phyloP scores from a whole-genome alignment of 2,113 vertebrate species.

The Caranx melampygus region DNA sequence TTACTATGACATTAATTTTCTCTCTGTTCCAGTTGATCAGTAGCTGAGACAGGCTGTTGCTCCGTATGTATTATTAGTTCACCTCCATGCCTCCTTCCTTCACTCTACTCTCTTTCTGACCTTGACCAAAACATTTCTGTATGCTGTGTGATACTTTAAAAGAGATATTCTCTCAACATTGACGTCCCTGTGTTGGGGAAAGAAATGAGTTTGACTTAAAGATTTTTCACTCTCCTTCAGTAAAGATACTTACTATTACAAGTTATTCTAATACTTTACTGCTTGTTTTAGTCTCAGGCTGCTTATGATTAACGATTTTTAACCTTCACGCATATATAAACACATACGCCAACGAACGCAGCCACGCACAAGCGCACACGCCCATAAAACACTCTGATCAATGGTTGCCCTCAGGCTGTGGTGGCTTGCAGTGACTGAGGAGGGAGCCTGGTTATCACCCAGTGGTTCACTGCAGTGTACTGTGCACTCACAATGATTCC shows the following conservation, averaged over 20 bases:
- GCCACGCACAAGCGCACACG: conserved; percentile 28
- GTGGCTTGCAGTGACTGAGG: conserved; percentile 65
- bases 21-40: background rate
- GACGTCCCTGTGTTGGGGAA: background rate
- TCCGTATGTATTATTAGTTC: conserved; percentile 23
- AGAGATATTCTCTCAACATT: background rate
- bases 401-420: conserved; percentile 73
- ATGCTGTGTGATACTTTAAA: background rate
- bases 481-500: conserved; percentile 34
- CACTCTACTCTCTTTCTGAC: conserved; percentile 20
- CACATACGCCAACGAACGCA: conserved; percentile 52
- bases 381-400: conserved; percentile 65
- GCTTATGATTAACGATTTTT: conserved; percentile 6
- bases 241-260: background rate
- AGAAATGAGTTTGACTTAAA: background rate
- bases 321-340: conserved; percentile 25
- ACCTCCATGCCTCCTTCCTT: conserved; percentile 6
- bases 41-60: background rate
- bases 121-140: conserved; percentile 26
- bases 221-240: background rate
- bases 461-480: conserved; percentile 72
- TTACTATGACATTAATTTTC: background rate
- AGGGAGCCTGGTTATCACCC: conserved; percentile 69
- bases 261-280: background rate
- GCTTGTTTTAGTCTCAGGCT: conserved; percentile 1